Conservation (phyloP, 2,113 vertebrate genomes). For the Phasianus colchicus region DNA sequence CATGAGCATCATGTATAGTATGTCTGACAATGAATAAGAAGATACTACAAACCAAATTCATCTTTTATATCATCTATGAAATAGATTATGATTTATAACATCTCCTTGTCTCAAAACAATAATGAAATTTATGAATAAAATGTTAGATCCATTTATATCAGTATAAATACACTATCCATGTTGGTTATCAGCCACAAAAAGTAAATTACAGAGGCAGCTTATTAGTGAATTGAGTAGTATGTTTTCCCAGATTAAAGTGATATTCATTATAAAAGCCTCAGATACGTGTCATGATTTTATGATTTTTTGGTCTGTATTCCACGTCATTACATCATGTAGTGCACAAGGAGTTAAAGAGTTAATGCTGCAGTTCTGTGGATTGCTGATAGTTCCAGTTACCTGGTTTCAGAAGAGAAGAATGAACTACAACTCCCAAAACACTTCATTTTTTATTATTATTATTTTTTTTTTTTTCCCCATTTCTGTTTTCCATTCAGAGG, state of each 20-base stretch:
- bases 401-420: no score
- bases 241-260: not conserved
- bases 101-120: not conserved
- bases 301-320: no score
- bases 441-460: no score
- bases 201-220: not conserved
- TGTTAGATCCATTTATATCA: not conserved
- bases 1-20: not conserved
- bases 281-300: not conserved
- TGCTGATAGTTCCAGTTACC: no score
- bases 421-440: no score
- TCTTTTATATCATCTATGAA: not conserved
- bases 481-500: no score
- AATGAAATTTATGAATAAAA: not conserved
- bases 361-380: no score
- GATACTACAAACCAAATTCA: not conserved
- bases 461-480: no score
- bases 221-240: accelerated
- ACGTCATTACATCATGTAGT: no score
- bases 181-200: not conserved
- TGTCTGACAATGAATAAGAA: not conserved
- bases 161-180: not conserved
- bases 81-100: not conserved
- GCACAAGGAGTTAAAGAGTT: no score
- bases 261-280: not conserved